A percentile compares a stretch with the other conserved stretches of the same genome.
phyloP scores from a whole-genome alignment of 2,888 invertebrate species.

The Mystacides longicornis region DNA sequence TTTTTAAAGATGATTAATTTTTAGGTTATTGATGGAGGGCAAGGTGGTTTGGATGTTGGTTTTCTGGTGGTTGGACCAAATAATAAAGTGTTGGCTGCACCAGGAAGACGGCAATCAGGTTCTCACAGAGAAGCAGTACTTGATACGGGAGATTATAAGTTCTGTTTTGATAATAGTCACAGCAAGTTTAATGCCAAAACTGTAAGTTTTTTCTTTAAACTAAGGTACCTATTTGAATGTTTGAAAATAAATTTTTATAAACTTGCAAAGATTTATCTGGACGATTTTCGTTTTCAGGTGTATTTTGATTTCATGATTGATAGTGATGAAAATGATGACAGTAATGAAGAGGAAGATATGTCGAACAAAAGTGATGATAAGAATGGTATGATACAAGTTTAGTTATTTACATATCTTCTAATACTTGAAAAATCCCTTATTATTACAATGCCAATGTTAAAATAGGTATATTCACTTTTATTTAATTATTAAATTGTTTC shows the following conservation, averaged over 20 bases:
- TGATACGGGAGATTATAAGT: slow-evolving; percentile 65
- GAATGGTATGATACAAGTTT: neutral
- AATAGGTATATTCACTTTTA: too few species aligned
- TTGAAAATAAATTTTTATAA: too few species aligned
- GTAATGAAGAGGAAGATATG: slow-evolving; percentile 43
- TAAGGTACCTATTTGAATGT: too few species aligned
- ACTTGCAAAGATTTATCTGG: too few species aligned
- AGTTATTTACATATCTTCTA: neutral
- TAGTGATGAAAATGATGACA: slow-evolving; percentile 47
- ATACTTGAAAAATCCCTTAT: too few species aligned
- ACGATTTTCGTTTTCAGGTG: slow-evolving; percentile 31
- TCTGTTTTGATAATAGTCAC: slow-evolving; percentile 84
- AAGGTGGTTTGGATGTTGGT: slow-evolving; percentile 76
- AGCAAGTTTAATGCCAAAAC: slow-evolving; percentile 76
- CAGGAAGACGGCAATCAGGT: slow-evolving; percentile 66
- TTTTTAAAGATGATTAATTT: too few species aligned
- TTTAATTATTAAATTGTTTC: too few species aligned
- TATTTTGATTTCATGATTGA: slow-evolving; percentile 73
- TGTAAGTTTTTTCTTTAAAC: slow-evolving; percentile 37
- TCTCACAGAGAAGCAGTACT: slow-evolving; percentile 54
- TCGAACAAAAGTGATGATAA: slow-evolving; percentile 38
- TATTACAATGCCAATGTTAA: too few species aligned
- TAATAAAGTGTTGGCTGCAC: slow-evolving; percentile 56
- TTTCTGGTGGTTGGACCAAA: slow-evolving; percentile 65
- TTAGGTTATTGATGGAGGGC: slow-evolving; percentile 76